phyloP scores from a whole-genome alignment of 64 coral and sea anemone genomes.

The Cladopsammia gracilis region DNA sequence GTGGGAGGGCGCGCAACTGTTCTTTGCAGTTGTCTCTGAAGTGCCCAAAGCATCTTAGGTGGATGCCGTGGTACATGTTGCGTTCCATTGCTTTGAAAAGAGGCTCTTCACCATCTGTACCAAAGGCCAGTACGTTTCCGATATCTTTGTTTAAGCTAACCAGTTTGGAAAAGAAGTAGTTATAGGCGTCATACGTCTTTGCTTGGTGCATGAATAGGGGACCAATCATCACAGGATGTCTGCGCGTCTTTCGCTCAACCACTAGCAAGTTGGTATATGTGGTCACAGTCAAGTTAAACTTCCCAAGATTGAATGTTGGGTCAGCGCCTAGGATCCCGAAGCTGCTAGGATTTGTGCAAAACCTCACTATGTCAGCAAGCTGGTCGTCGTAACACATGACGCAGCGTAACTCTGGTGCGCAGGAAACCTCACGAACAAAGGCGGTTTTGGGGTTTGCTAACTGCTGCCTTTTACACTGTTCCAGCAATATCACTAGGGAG shows the following conservation, averaged over 20 bases:
- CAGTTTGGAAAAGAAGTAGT: conserved; percentile 59
- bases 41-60: conserved; percentile 46
- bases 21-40: conserved; percentile 17
- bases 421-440: conserved; percentile 49
- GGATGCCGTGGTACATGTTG: conserved; percentile 1
- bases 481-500: conserved; percentile 19
- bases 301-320: background rate
- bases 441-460: background rate
- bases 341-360: conserved; percentile 16
- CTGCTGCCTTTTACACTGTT: conserved; percentile 36
- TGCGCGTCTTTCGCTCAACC: conserved; percentile 12
- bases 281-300: conserved; percentile 24
- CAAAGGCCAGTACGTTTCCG: conserved; percentile 20
- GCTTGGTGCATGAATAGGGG: conserved; percentile 12
- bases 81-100: conserved; percentile 10
- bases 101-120: conserved; percentile 39
- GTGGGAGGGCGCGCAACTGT: background rate
- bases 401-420: conserved; percentile 39
- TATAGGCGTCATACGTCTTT: conserved; percentile 37
- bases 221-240: conserved; percentile 31
- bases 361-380: conserved; percentile 9
- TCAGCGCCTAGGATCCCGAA: conserved; percentile 17
- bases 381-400: conserved; percentile 41
- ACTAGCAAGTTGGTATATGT: conserved; percentile 41
- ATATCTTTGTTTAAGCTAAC: conserved; percentile 10